Evolutionary conservation across 1,140 invertebrate species (phyloP), one percentile per base, ranked within the genome.

Genomic region (Drosophila triauraria): DNA sequence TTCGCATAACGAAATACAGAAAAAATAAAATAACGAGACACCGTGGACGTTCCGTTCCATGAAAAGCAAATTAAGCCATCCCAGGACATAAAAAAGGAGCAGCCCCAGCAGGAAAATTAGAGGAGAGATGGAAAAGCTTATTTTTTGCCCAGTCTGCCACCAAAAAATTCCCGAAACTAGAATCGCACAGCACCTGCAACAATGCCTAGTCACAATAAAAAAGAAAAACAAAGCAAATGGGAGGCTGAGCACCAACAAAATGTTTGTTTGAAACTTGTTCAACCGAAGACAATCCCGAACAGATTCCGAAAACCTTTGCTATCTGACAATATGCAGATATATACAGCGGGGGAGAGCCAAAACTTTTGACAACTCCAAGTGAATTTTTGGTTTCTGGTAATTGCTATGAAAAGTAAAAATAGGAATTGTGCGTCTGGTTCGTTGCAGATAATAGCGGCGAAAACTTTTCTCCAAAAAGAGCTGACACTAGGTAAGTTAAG

Each of bases 31-130:
- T 27, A 54, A 54, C 43, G 50, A 74, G 50, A 47, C 48, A 51
- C n/a, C 17, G 64, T 65, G 50, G 40, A 65, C 67, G 72, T 72
- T 51, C 42, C 60, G 43, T 56, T 78, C 62, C 77, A 87, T 88
- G 80, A 75, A 87, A 87, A 83, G 68, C 72, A 87, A 87, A 87
- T 87, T 88, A 88, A 87, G 85, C 84, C 72, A 72, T 87, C 62
- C 60, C 65, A 68, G 61, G 35, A 23, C 6, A 23, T 10, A 35
- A 77, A 87, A 74, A 42, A 48, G 42, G 30, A 30, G 9, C 50
- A 42, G 35, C 46, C 20, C 23, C 51, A 43, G 9, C 17, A 43
- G 59, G 48, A 79, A 69, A 76, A 76, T 76, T 57, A 76, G 63
- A 69, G 58, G 80, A 72, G 51, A 67, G 64, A 80, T n/a, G 23